These are phyloP conservation scores for Drosophila willistoni DNA, from an alignment of 1,140 invertebrate genomes.

Conservation along the genomic window DNA sequence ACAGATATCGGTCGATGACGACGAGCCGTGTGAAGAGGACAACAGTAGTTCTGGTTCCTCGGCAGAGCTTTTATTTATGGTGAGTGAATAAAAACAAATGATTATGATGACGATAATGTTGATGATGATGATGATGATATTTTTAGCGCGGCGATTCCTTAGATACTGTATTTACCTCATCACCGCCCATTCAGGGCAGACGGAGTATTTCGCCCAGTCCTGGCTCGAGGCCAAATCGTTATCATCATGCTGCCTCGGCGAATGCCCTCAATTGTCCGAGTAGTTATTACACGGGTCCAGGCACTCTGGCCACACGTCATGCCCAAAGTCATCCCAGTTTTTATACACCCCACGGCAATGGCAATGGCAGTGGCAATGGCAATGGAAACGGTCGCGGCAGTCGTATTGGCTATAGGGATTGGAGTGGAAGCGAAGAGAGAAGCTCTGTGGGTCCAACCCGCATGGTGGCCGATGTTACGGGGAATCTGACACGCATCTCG, in stretches of 20 bases:
- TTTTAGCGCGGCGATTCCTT: constrained; percentile 85
- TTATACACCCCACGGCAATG: constrained; percentile 34
- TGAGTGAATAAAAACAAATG: constrained; percentile 19
- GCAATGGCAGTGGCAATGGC: constrained; percentile 38
- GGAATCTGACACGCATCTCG: constrained; percentile 64
- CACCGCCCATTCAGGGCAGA: constrained; percentile 82
- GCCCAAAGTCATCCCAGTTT: constrained; percentile 73
- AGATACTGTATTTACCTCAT: constrained; percentile 86
- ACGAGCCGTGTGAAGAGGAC: constrained; percentile 79
- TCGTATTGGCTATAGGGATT: constrained; percentile 46
- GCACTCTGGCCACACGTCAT: constrained; percentile 49
- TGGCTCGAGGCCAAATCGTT: constrained; percentile 49
- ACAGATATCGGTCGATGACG: constrained; percentile 66
- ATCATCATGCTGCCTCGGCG: constrained; percentile 65
- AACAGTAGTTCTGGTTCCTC: constrained; percentile 83
- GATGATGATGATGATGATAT: too few species aligned
- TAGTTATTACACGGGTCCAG: constrained; percentile 66
- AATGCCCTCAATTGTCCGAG: constrained; percentile 68
- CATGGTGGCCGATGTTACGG: constrained; percentile 68
- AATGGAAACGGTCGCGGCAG: constrained; percentile 52
- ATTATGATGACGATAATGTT: too few species aligned
- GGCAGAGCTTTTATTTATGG: constrained; percentile 84
- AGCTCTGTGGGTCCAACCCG: constrained; percentile 15
- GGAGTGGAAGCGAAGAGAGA: constrained; percentile 34
- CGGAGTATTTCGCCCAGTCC: constrained; percentile 58